These are phyloP conservation scores for Phenganax marumi DNA, from an alignment of 92 coral and sea anemone genomes.

Conservation along the genomic window DNA sequence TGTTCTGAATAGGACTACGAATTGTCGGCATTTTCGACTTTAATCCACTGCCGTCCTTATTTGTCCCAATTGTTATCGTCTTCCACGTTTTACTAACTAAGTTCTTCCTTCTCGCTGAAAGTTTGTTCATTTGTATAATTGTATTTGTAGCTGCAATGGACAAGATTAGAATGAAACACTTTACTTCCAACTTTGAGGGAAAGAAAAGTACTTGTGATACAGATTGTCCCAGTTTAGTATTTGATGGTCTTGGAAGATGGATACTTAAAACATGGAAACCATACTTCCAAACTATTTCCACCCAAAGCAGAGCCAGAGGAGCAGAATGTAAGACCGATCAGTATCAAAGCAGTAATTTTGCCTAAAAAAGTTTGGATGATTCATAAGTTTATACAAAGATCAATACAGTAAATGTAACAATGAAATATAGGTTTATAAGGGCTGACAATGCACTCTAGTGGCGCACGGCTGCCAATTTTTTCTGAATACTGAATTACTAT, in stretches of 20 bases:
- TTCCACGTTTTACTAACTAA: no score
- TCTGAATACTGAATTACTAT: background rate
- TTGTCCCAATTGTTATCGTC: no score
- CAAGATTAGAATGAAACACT: constrained; percentile 7
- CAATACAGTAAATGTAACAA: background rate
- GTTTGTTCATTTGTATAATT: background rate
- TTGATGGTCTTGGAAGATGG: constrained; percentile 96
- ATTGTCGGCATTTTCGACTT: no score
- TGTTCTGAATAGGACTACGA: no score
- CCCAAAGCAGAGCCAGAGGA: background rate
- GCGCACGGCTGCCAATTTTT: no score
- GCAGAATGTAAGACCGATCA: no score
- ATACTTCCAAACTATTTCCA: constrained; percentile 57
- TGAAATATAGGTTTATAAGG: background rate
- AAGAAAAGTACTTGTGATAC: constrained; percentile 11
- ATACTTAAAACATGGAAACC: constrained; percentile 64
- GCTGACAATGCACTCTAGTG: no score
- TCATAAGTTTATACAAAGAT: no score
- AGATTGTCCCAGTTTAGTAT: constrained; percentile 59
- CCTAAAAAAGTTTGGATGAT: no score
- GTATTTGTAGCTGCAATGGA: constrained; percentile 20
- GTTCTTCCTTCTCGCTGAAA: no score
- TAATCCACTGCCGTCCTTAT: no score
- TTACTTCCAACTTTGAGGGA: background rate
- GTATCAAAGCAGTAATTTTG: no score